Conservation (phyloP, 1,140 invertebrate genomes). For the Zaprionus tsacasi region DNA sequence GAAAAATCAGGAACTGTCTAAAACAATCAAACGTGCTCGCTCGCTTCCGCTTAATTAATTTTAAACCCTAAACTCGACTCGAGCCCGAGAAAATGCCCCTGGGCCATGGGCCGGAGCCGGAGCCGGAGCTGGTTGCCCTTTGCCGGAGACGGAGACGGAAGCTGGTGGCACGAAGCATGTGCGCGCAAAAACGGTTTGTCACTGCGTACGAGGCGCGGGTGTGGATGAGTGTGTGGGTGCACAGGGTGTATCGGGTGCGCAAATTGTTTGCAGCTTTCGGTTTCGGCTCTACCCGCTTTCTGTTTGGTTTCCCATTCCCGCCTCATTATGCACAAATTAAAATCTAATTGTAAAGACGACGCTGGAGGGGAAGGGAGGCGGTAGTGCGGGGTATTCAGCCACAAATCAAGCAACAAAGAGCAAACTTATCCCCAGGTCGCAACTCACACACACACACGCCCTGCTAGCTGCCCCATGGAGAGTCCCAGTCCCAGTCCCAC, state of each 20-base stretch:
- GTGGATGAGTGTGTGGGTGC: neutral
- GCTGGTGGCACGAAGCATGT: conserved; percentile 9
- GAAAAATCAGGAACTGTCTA: conserved; percentile 71
- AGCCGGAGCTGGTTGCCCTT: neutral
- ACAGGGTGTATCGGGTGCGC: neutral
- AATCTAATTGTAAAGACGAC: conserved; percentile 63
- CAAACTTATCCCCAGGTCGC: conserved; percentile 25
- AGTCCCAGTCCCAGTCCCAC: neutral
- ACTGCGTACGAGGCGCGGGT: conserved; percentile 22
- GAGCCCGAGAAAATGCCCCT: conserved; percentile 46
- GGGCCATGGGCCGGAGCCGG: conserved; percentile 27
- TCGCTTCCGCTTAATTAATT: conserved; percentile 80
- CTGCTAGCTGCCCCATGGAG: conserved; percentile 7
- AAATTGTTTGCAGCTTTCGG: neutral
- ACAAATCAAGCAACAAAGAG: conserved; percentile 62
- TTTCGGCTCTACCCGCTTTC: conserved; percentile 6
- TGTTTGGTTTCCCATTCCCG: conserved; percentile 40
- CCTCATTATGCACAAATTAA: conserved; percentile 70
- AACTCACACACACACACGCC: neutral
- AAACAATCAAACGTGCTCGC: conserved; percentile 78
- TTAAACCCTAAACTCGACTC: conserved; percentile 74
- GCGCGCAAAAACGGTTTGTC: conserved; percentile 30
- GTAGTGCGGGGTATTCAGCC: conserved; percentile 12
- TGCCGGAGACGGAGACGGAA: neutral
- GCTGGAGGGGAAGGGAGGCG: neutral